These are phyloP conservation scores for Myotis myotis DNA, from an alignment of 2,797 vertebrate genomes.

Conservation along the genomic window DNA sequence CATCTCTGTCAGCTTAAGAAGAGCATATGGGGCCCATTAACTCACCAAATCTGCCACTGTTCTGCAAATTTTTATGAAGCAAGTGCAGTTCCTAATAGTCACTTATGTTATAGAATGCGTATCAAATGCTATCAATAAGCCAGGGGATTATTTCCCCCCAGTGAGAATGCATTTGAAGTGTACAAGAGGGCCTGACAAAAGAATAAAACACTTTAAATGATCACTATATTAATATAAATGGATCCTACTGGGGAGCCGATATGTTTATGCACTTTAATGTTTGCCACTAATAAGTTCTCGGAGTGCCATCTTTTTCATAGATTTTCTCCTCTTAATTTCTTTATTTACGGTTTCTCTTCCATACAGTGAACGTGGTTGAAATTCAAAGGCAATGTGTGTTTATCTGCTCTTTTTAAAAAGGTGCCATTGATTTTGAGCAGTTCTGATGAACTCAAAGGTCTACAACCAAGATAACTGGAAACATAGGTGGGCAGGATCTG, in stretches of 20 bases:
- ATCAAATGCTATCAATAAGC: constrained; percentile 72
- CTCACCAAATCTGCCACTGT: constrained; percentile 63
- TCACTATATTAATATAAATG: constrained; percentile 65
- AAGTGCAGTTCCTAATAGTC: constrained; percentile 69
- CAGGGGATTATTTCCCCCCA: constrained; percentile 65
- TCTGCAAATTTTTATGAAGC: constrained; percentile 75
- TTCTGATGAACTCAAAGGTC: constrained; percentile 4
- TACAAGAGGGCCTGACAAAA: constrained; percentile 70
- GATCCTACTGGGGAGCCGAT: constrained; percentile 46
- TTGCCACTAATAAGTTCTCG: constrained; percentile 42
- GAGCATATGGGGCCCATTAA: constrained; percentile 75
- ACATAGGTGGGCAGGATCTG: not conserved
- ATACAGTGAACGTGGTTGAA: constrained; percentile 13
- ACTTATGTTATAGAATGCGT: constrained; percentile 65
- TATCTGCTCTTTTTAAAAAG: not conserved
- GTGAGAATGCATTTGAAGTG: constrained; percentile 69
- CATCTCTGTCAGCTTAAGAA: constrained; percentile 60
- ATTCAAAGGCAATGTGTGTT: not conserved
- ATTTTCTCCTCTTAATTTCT: not conserved
- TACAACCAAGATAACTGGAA: not conserved
- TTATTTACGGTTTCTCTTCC: constrained; percentile 3
- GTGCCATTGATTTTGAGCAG: not conserved
- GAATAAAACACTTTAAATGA: constrained; percentile 64
- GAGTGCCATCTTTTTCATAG: constrained; percentile 24
- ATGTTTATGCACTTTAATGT: constrained; percentile 7